Evolutionary conservation across 1,140 invertebrate species (phyloP).

Genomic region (Drosophila seguyi): DNA sequence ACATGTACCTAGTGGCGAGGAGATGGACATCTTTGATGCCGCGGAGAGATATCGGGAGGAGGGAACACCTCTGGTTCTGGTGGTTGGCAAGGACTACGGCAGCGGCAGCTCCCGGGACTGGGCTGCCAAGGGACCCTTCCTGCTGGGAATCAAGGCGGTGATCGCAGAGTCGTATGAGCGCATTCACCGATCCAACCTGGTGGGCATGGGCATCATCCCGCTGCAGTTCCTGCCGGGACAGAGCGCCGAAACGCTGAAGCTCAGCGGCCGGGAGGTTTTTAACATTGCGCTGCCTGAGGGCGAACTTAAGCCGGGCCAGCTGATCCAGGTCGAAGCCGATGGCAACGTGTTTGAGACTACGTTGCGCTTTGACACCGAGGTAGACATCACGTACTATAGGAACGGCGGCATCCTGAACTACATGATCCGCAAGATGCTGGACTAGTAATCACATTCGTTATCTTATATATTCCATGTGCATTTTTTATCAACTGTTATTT

Average conservation of each 20-base stretch:
- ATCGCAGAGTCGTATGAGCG: constrained; percentile 53
- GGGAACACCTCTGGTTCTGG: constrained; percentile 37
- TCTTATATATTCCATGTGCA: constrained; percentile 60
- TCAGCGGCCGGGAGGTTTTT: constrained; percentile 32
- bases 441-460: constrained; percentile 27
- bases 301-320: constrained; percentile 71
- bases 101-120: constrained; percentile 53
- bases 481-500: constrained; percentile 35
- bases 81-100: constrained; percentile 57
- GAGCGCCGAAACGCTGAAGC: constrained; percentile 21
- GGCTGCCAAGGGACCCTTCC: constrained; percentile 51
- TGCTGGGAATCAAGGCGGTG: constrained; percentile 51
- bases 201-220: constrained; percentile 54
- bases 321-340: constrained; percentile 85
- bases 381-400: constrained; percentile 96
- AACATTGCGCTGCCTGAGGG: constrained; percentile 89
- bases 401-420: constrained; percentile 99
- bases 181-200: constrained; percentile 57
- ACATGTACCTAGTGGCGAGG: constrained; percentile 33
- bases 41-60: constrained; percentile 37
- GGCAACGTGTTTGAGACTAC: constrained; percentile 85
- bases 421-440: constrained; percentile 95
- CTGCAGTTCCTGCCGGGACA: constrained; percentile 35
- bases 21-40: constrained; percentile 49
- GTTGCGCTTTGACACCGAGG: constrained; percentile 97